phyloP scores from a whole-genome alignment of 2,888 invertebrate genomes.

The Neoascia interrupta region DNA sequence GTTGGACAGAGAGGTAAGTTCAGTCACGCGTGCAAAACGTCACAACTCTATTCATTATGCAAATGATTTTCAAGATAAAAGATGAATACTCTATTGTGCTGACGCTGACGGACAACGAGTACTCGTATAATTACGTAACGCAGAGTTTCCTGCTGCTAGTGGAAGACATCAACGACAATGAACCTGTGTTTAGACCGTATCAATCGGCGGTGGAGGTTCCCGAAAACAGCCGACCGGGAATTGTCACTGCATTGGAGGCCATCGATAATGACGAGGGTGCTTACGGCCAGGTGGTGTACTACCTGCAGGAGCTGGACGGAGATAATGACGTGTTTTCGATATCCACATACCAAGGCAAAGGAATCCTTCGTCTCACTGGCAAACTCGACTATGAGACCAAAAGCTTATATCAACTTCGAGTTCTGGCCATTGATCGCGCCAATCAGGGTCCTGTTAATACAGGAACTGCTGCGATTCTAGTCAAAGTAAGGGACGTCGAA shows the following conservation, averaged over 20 bases:
- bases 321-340: conserved; percentile 89
- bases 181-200: conserved; percentile 92
- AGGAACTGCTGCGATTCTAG: conserved; percentile 91
- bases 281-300: conserved; percentile 94
- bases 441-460: conserved; percentile 91
- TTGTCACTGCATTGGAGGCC: conserved; percentile 90
- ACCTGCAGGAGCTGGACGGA: conserved; percentile 89
- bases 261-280: conserved; percentile 94
- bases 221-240: conserved; percentile 88
- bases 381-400: conserved; percentile 92
- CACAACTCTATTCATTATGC: background rate
- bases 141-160: conserved; percentile 93
- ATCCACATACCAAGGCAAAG: conserved; percentile 91
- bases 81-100: conserved; percentile 94
- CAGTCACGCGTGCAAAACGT: background rate
- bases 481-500: conserved; percentile 93
- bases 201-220: conserved; percentile 89
- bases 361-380: conserved; percentile 88
- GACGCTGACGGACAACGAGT: conserved; percentile 90
- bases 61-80: conserved; percentile 85
- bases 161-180: conserved; percentile 95
- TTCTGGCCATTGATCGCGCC: conserved; percentile 91
- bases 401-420: conserved; percentile 90
- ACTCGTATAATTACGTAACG: conserved; percentile 92
- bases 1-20: conserved; percentile 91